Conservation (phyloP, 2,797 vertebrate species). For the Mormyrops attenuatus region DNA sequence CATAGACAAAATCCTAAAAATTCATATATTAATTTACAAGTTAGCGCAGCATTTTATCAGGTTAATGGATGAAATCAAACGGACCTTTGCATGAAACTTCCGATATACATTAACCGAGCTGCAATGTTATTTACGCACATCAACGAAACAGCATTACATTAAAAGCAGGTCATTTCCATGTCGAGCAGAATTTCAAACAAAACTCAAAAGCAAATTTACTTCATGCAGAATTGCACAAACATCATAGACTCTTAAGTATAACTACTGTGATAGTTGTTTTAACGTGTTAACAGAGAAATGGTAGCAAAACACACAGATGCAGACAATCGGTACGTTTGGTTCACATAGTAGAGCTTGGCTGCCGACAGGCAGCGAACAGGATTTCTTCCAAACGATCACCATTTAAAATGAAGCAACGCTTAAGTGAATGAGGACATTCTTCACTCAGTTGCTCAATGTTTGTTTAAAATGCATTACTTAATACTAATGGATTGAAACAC, state of each 20-base stretch:
- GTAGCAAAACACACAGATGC: neutral
- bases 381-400: neutral
- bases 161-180: neutral
- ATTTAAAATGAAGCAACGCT: neutral
- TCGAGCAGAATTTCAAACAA: neutral
- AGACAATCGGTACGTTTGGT: neutral
- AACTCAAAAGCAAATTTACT: neutral
- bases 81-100: neutral
- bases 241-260: neutral
- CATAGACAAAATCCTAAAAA: neutral
- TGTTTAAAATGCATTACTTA: neutral
- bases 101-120: neutral
- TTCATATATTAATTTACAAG: neutral
- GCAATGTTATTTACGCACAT: neutral
- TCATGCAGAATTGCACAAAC: neutral
- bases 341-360: neutral
- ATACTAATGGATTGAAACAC: neutral
- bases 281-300: neutral
- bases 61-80: neutral
- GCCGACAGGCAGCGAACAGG: neutral
- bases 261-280: neutral
- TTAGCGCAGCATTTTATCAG: neutral
- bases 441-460: neutral
- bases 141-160: neutral
- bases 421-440: neutral